Evolutionary conservation across 2,113 vertebrate genomes (phyloP), one percentile per base, ranked within the genome.

Genomic region (Nipponia nippon): DNA sequence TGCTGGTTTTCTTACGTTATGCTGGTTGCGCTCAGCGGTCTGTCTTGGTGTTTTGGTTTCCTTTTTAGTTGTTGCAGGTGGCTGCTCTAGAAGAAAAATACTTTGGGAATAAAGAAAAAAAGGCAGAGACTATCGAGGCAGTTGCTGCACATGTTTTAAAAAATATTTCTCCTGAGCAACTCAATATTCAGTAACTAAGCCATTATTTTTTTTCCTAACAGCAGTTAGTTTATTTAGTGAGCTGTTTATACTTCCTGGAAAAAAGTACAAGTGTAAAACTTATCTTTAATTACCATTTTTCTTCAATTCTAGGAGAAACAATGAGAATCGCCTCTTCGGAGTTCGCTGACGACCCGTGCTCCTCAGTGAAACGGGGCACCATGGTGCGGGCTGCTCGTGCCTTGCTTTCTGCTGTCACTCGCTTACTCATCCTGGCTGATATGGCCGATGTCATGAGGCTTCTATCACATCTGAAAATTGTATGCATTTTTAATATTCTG

Each of bases 381-480:
- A 99, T 99, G 99, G 99, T 99, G 93, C 98, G 99, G 70, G 99
- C 99, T 0, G 99, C 99, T 14, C 98, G 99, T 0, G 99, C 99
- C 53, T 97, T 99, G 95, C 99, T 99, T 1, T 99, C 99, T 1
- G 99, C 99, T 4, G 99, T 99, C 84, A 99, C 99, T 0, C 99
- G 99, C 72, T 96, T 99, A 49, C 99, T 99, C 97, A 99, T 99
- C 98, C 97, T 99, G 80, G 99, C 99, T 3, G 99, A 99, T 95
- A 99, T 99, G 99, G 99, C 99, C 0, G 99, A 99, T 5, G 99
- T 99, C 98, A 99, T 99, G 99, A 99, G 99, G 96, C 99, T 99
- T 63, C 98, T 99, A 50, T 98, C 99, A 21, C 99, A 99, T 87
- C 99, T 99, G 84, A 99, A 99, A 98, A 99, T 99, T 38, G 99